Conservation (phyloP, 30 jellyfish, hydroid and myxozoan species). For the Aurelia sp. region DNA sequence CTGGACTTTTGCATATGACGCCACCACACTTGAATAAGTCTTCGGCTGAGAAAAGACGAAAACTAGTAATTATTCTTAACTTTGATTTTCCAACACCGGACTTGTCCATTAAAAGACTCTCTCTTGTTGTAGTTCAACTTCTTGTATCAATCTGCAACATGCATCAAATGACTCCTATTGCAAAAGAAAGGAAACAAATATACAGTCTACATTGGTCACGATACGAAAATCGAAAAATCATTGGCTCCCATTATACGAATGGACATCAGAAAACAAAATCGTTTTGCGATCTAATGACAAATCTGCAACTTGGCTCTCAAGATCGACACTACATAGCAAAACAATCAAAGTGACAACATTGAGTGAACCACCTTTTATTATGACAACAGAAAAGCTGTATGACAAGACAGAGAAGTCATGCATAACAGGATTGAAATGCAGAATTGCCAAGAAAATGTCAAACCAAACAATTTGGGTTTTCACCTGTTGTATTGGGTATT, state of each 20-base stretch:
- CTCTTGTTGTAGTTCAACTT: too few species aligned
- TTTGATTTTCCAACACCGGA: too few species aligned
- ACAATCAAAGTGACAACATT: conserved; percentile 35
- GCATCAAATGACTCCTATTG: not conserved
- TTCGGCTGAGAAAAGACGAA: too few species aligned
- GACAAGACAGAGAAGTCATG: conserved; percentile 14
- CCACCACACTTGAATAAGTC: too few species aligned
- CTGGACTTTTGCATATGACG: too few species aligned
- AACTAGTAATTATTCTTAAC: too few species aligned
- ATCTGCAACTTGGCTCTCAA: conserved; percentile 3
- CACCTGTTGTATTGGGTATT: conserved; percentile 86
- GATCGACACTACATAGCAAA: conserved; percentile 24
- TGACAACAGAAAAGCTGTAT: not conserved
- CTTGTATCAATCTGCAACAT: not conserved
- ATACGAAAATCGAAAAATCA: not conserved
- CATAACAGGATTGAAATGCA: conserved; percentile 42
- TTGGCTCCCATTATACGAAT: conserved; percentile 16
- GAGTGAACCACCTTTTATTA: conserved; percentile 50
- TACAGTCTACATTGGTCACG: not conserved
- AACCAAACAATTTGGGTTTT: conserved; percentile 47
- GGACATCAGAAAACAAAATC: conserved; percentile 2
- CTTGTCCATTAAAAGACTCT: too few species aligned
- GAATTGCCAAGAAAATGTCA: not conserved
- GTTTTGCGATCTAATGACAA: conserved; percentile 6
- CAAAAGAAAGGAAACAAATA: not conserved